Evolutionary conservation across 1,140 invertebrate genomes (phyloP).

Genomic region (Brachionus rotundiformis): DNA sequence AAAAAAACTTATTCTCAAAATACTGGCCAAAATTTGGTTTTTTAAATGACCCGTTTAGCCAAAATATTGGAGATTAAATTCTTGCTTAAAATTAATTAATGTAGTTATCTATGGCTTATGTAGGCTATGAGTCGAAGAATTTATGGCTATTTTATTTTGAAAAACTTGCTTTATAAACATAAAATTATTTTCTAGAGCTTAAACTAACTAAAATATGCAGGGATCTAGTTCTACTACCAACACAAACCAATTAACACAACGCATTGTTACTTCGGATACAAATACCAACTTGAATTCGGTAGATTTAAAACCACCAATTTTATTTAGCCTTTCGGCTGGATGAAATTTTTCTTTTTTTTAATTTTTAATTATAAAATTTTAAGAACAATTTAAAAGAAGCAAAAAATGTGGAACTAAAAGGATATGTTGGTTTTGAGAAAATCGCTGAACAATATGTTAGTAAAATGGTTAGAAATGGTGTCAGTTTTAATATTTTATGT

Average conservation of each 20-base stretch:
- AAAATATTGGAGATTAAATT: neutral
- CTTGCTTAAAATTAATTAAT: conserved; percentile 31
- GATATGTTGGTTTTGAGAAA: conserved; percentile 97
- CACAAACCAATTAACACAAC: conserved; percentile 4
- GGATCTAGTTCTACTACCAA: neutral
- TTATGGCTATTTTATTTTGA: conserved; percentile 22
- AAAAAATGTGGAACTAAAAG: conserved; percentile 62
- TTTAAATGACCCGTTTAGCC: conserved; percentile 27
- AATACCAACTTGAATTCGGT: neutral
- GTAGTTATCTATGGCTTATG: conserved; percentile 1
- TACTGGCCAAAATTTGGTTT: conserved; percentile 20
- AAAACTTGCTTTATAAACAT: neutral
- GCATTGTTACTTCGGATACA: conserved; percentile 6
- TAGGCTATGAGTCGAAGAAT: conserved; percentile 17
- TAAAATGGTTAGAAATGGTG: conserved; percentile 94
- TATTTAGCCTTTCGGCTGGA: too few relatives aligned
- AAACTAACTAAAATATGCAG: neutral
- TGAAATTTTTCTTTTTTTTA: too few relatives aligned
- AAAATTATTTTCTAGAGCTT: conserved; percentile 10
- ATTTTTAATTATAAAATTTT: too few relatives aligned
- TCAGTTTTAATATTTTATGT: conserved; percentile 94
- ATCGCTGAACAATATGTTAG: conserved; percentile 96
- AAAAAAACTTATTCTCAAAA: too few relatives aligned
- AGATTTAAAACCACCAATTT: neutral
- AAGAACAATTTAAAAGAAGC: neutral